phyloP scores from a whole-genome alignment of 2,888 invertebrate species.

The Conistra vaccinii region DNA sequence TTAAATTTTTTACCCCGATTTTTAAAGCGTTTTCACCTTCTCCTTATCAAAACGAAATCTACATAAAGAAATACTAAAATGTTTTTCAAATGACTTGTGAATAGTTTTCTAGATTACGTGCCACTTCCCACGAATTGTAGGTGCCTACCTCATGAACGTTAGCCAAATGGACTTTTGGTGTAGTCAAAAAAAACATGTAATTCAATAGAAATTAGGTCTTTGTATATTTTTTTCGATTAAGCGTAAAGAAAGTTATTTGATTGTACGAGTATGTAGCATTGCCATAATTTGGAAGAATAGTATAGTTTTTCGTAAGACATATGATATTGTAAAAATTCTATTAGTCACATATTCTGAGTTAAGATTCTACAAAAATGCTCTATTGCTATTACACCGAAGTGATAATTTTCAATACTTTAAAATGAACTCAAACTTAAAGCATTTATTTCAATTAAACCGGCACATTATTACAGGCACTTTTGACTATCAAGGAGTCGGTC shows the following conservation, averaged over 20 bases:
- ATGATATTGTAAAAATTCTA: neutral
- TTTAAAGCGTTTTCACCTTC: neutral
- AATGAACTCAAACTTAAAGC: neutral
- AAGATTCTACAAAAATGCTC: neutral
- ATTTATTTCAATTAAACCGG: no score
- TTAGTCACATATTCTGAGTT: neutral
- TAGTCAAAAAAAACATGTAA: neutral
- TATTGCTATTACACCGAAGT: neutral
- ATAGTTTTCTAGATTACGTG: conserved; percentile 26
- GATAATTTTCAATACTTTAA: neutral
- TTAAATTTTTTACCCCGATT: neutral
- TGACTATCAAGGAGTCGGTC: no score
- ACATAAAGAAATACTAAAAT: conserved; percentile 8
- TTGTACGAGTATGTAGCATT: neutral
- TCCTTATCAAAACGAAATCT: conserved; percentile 27
- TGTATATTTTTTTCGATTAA: neutral
- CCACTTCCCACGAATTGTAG: neutral
- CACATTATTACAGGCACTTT: no score
- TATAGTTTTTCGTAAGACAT: neutral
- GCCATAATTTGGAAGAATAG: neutral
- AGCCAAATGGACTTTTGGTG: conserved; percentile 27
- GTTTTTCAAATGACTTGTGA: conserved; percentile 30
- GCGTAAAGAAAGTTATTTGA: no score
- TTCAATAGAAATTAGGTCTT: neutral
- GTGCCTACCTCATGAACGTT: conserved; percentile 14